A percentile compares a stretch with the other conserved stretches of the same genome.
Evolutionary conservation across 1,140 invertebrate species (phyloP).

Genomic region (Cydia splendana): DNA sequence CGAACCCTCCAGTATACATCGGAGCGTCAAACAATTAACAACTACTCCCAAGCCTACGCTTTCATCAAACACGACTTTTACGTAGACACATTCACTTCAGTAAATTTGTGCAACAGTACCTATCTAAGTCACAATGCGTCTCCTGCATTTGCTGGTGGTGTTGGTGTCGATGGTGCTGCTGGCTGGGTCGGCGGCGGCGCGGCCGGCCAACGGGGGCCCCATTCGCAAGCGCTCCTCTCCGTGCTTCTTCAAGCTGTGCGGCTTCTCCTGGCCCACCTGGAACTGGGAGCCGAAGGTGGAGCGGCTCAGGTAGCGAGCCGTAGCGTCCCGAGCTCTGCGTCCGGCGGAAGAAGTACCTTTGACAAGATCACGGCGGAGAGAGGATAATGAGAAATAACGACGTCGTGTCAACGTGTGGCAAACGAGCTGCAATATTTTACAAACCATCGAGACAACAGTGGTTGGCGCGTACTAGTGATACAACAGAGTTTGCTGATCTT

Average conservation of each 20-base stretch:
- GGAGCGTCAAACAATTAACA: conserved; percentile 54
- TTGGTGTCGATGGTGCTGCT: conserved; percentile 47
- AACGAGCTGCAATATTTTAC: not conserved
- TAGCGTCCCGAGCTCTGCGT: not conserved
- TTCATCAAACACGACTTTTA: conserved; percentile 26
- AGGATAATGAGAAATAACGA: not conserved
- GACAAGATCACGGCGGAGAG: not conserved
- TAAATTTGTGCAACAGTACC: not conserved
- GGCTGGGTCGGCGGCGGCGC: conserved; percentile 42
- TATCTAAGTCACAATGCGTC: conserved; percentile 52
- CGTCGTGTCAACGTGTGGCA: not conserved
- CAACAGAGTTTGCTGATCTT: not conserved
- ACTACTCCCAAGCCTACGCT: conserved; percentile 2
- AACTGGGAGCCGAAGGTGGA: conserved; percentile 39
- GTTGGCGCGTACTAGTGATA: not conserved
- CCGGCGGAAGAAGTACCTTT: not conserved
- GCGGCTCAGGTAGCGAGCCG: conserved; percentile 35
- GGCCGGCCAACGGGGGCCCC: conserved; percentile 41
- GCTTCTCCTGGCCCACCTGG: conserved; percentile 43
- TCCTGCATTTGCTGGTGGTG: conserved; percentile 48
- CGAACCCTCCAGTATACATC: conserved; percentile 57
- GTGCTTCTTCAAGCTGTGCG: conserved; percentile 64
- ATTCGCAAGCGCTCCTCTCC: conserved; percentile 53
- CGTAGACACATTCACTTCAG: not conserved
- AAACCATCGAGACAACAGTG: not conserved